Conservation (phyloP, 1,140 invertebrate genomes). For the Drosophila sproati region DNA sequence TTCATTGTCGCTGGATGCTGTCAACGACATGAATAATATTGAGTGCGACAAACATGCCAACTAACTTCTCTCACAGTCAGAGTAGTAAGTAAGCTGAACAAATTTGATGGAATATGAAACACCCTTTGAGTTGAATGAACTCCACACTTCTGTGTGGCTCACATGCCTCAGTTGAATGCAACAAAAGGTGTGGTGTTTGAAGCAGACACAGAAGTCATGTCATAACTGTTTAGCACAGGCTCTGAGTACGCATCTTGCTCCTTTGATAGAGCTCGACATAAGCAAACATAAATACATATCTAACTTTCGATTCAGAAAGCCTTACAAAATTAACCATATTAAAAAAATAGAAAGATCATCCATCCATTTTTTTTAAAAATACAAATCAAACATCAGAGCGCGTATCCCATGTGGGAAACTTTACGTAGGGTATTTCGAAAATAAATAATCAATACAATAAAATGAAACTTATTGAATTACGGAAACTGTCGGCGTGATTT, state of each 20-base stretch:
- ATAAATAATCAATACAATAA: slow-evolving; percentile 65
- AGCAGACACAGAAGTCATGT: too few species aligned
- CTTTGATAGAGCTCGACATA: too few species aligned
- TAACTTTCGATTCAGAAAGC: too few species aligned
- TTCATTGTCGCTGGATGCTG: slow-evolving; percentile 54
- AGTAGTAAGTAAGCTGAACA: background rate
- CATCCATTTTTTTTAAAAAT: too few species aligned
- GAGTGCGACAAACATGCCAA: slow-evolving; percentile 61
- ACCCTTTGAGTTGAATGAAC: slow-evolving; percentile 24
- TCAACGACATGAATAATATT: slow-evolving; percentile 80
- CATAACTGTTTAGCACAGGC: too few species aligned
- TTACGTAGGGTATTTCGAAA: slow-evolving; percentile 38
- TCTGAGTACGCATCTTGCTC: too few species aligned
- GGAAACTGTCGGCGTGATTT: slow-evolving; percentile 71
- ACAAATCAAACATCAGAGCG: background rate
- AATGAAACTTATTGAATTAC: slow-evolving; percentile 75
- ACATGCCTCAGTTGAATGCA: background rate
- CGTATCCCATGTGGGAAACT: background rate
- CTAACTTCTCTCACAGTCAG: background rate
- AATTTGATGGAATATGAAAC: slow-evolving; percentile 31
- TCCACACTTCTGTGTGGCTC: slow-evolving; percentile 4
- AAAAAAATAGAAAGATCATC: too few species aligned
- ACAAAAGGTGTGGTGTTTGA: too few species aligned
- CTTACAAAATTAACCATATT: too few species aligned
- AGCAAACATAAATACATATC: too few species aligned